Base-by-base conservation (phyloP, 2,113 vertebrate genomes). In the Apodemus sylvaticus region DNA sequence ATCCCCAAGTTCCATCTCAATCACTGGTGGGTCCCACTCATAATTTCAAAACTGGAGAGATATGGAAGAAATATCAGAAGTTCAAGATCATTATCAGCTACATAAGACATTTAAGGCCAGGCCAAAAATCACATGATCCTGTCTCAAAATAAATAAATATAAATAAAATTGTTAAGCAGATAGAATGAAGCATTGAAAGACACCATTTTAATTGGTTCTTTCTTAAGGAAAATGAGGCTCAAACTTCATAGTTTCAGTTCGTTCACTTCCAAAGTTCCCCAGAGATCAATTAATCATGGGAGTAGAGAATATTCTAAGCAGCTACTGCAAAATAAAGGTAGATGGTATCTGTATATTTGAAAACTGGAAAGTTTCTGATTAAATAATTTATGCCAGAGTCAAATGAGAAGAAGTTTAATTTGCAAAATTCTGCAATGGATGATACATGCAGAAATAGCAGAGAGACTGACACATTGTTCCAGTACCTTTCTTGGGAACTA, bases 281-380 rank as follows among this genome's bases (percentile, higher is more conserved):
- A 60, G 68, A 55, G 96, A 90, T 86, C 85, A 91, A 81, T 89
- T 96, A 76, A 12, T 97, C 74, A 95, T 76, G 96, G 24, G 93
- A 11, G 74, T 55, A 34, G 26, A 24, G 36, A 83, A 78, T 86
- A 78, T 73, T 92, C 64, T 94, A 78, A 90, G 48, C 7, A 9
- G 16, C 24, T 88, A 76, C 51, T 71, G 1, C 24, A 83, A 94
- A 87, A 34, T 13, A 93, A 16, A 64, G 60, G 45, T 89, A 81
- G 12, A 66, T 1, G 1, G 19, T 73, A 62, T 85, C 36, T 42
- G 22, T 68, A 45, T 82, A 55, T 90, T 24, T 91, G 53, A 73
- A 85, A 94, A 74, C 12, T 58, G 26, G 26, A 62, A 94, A 71
- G 45, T 74, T 77, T 86, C 83, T 60, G 29, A 8, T 70, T 39